Evolutionary conservation across 2,797 vertebrate genomes (phyloP), one percentile per base, ranked within the genome.

Genomic region (Paguma larvata): DNA sequence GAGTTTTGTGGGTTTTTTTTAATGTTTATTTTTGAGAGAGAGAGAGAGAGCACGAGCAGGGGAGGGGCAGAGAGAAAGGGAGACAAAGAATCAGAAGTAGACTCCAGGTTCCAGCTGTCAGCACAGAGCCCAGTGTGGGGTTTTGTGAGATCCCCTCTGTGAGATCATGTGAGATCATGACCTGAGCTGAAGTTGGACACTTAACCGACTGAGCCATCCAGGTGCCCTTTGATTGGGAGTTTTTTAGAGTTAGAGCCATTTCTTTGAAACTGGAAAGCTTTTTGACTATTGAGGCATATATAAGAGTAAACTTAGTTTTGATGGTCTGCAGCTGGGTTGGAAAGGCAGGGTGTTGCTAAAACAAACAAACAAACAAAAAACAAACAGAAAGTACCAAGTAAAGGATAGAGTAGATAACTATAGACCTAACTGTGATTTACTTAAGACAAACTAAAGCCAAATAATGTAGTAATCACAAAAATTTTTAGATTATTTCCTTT

Each of bases 221-320:
- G 8, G 41, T 83, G 21, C 56, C 21, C 21, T 59, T 59, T 46
- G 44, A 70, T n/a, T 67, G 56, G 62, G 62, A 63, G 62, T 13
- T 63, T 30, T 75, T 77, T 18, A 9, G 34, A 91, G 27, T 77
- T 85, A 65, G 48, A 48, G 13, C 91, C 25, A 70, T 85, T 94
- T 44, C 94, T 85, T 75, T 94, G 44, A 94, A 80, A 91, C 27
- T 78, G 10, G 16, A 78, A 94, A 14, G 6, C 51, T 86, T 86
- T 91, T 89, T 84, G 25, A 86, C 41, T 83, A 5, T 73, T 85
- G 65, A 96, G 30, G 30, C 16, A 32, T 91, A 62, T 68, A 11
- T 85, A 72, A 77, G 23, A 75, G 15, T 75, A 91, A 83, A 41
- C 34, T 1, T 86, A n/a, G 23, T 92, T 93, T 94, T 83, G 32